These are phyloP conservation scores for Leptinotarsa defecta DNA, from an alignment of 1,140 invertebrate species.

Conservation along the genomic window DNA sequence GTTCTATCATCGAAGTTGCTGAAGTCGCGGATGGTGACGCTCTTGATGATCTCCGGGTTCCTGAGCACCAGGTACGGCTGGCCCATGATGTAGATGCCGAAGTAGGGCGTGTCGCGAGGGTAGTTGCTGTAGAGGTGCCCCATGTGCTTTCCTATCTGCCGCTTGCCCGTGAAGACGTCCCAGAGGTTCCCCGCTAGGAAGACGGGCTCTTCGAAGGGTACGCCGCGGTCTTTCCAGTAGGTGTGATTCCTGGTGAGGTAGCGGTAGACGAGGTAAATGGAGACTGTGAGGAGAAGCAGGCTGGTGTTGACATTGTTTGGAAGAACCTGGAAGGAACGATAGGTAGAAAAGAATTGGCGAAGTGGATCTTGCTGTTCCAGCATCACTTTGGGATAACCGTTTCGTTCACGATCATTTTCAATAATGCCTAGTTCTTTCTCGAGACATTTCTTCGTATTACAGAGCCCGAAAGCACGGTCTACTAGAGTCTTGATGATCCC, in stretches of 20 bases:
- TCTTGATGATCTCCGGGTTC: slow-evolving; percentile 59
- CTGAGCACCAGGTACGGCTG: slow-evolving; percentile 56
- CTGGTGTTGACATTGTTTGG: not conserved
- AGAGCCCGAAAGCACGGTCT: too few relatives aligned
- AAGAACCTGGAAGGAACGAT: not conserved
- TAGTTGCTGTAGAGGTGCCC: slow-evolving; percentile 48
- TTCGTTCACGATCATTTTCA: too few relatives aligned
- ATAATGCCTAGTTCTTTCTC: too few relatives aligned
- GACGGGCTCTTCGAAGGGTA: slow-evolving; percentile 49
- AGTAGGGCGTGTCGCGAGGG: slow-evolving; percentile 47
- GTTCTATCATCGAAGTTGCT: slow-evolving; percentile 57
- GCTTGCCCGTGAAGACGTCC: slow-evolving; percentile 50
- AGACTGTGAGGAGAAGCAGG: slow-evolving; percentile 22
- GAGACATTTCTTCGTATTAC: too few relatives aligned
- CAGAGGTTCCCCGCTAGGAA: slow-evolving; percentile 54
- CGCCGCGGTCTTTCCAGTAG: slow-evolving; percentile 53
- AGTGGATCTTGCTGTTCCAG: too few relatives aligned
- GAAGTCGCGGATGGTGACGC: slow-evolving; percentile 59
- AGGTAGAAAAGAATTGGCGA: too few relatives aligned
- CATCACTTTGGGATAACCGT: too few relatives aligned
- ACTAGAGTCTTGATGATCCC: too few relatives aligned
- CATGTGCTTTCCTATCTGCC: slow-evolving; percentile 46
- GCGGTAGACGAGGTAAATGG: slow-evolving; percentile 22
- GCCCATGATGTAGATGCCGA: slow-evolving; percentile 56
- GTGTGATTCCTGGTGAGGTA: slow-evolving; percentile 35